These are phyloP conservation scores for Spheniscus humboldti DNA, from an alignment of 2,797 vertebrate species.

Conservation along the genomic window DNA sequence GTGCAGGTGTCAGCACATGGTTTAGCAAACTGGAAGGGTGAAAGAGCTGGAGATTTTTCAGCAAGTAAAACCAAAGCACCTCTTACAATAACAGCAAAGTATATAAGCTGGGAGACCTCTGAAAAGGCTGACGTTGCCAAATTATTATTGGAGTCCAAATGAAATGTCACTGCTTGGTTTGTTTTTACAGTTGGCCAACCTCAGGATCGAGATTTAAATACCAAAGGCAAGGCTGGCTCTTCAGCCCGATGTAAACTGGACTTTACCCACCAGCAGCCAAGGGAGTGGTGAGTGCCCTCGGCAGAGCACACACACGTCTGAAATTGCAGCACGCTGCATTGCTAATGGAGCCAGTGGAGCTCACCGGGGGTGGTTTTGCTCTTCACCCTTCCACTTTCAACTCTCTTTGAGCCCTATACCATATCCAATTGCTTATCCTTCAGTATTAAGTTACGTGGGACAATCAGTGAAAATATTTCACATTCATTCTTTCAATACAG, in stretches of 20 bases:
- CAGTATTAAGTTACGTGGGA: neutral
- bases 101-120: neutral
- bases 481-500: neutral
- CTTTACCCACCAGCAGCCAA: neutral
- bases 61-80: neutral
- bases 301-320: rapidly evolving
- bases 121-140: conserved; percentile 13
- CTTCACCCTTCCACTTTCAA: neutral
- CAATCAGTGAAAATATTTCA: neutral
- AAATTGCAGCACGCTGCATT: rapidly evolving
- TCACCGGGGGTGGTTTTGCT: neutral
- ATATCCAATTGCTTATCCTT: neutral
- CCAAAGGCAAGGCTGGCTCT: neutral
- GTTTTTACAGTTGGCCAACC: conserved; percentile 32
- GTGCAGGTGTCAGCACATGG: neutral
- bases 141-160: conserved; percentile 24
- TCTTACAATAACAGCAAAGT: neutral
- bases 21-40: neutral
- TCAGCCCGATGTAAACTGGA: neutral
- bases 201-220: neutral
- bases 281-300: neutral
- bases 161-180: conserved; percentile 17
- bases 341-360: neutral
- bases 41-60: neutral
- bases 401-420: neutral